Conservation (phyloP, 2,113 vertebrate species). For the Nyctibius bracteatus region DNA sequence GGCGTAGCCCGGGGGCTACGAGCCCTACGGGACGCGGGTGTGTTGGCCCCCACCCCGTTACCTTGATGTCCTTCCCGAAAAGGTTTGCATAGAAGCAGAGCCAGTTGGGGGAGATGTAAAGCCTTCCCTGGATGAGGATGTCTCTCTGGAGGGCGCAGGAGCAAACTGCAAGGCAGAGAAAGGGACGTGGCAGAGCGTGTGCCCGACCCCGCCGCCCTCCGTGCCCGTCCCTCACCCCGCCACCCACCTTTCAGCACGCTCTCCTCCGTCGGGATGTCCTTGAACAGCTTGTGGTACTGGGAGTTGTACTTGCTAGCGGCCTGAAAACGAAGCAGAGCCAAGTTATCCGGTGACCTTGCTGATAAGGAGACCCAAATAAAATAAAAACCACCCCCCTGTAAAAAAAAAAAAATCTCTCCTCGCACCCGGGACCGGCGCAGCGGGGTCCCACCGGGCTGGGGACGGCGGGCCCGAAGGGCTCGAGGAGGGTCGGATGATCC, state of each 20-base stretch:
- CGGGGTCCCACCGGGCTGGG: not conserved
- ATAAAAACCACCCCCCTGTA: not conserved
- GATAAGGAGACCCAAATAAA: not conserved
- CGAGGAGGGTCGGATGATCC: not conserved
- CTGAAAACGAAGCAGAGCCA: conserved; percentile 78
- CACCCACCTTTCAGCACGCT: conserved; percentile 90
- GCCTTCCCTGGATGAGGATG: conserved; percentile 92
- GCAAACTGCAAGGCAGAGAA: conserved; percentile 77
- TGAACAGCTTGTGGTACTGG: conserved; percentile 97
- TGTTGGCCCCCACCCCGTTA: conserved; percentile 10
- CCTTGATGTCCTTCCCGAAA: conserved; percentile 97
- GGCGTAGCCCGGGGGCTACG: not conserved
- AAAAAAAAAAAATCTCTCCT: not conserved
- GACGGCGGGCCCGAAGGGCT: not conserved
- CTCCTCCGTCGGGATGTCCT: conserved; percentile 89
- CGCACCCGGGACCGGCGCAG: not conserved
- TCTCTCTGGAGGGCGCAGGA: conserved; percentile 94
- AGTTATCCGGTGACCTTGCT: not conserved
- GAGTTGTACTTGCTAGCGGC: conserved; percentile 93
- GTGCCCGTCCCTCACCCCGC: accelerated
- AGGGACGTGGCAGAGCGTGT: not conserved
- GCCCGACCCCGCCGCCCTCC: accelerated
- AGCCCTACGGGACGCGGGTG: not conserved
- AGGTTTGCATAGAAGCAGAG: conserved; percentile 96
- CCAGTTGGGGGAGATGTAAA: conserved; percentile 97